phyloP scores from a whole-genome alignment of 92 coral and sea anemone genomes.

The Porites rus region DNA sequence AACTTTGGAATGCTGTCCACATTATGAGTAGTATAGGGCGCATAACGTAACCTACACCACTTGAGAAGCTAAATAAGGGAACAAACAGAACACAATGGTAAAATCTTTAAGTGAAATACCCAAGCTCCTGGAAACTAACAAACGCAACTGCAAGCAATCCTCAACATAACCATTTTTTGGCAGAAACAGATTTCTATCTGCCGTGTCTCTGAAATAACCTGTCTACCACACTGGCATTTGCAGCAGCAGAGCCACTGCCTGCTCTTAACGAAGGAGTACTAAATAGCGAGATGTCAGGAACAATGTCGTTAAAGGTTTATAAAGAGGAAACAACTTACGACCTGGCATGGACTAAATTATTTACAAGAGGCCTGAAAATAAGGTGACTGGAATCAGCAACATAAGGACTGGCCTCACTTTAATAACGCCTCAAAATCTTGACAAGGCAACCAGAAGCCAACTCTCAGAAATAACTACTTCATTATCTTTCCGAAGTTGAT shows the following conservation, averaged over 20 bases:
- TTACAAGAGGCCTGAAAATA: background rate
- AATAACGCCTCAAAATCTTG: background rate
- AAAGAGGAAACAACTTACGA: too few species aligned
- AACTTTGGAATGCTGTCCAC: too few species aligned
- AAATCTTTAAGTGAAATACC: too few species aligned
- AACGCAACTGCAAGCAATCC: too few species aligned
- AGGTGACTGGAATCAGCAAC: background rate
- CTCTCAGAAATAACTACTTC: constrained; percentile 36
- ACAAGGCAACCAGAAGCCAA: background rate
- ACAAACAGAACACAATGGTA: too few species aligned
- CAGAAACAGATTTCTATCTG: background rate
- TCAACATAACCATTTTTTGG: background rate
- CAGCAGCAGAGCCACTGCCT: background rate
- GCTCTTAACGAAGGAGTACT: background rate
- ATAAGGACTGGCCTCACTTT: background rate
- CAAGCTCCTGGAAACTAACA: too few species aligned
- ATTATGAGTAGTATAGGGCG: too few species aligned
- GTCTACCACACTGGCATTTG: background rate
- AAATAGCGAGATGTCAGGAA: background rate
- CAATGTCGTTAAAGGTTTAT: background rate
- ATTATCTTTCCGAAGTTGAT: constrained; percentile 48
- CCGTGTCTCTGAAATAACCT: background rate
- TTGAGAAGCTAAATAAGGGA: too few species aligned
- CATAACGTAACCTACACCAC: too few species aligned
- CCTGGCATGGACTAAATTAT: too few species aligned